Base-by-base conservation (phyloP, 2,888 invertebrate genomes). In the Kuschelorhynchus macadamiae region DNA sequence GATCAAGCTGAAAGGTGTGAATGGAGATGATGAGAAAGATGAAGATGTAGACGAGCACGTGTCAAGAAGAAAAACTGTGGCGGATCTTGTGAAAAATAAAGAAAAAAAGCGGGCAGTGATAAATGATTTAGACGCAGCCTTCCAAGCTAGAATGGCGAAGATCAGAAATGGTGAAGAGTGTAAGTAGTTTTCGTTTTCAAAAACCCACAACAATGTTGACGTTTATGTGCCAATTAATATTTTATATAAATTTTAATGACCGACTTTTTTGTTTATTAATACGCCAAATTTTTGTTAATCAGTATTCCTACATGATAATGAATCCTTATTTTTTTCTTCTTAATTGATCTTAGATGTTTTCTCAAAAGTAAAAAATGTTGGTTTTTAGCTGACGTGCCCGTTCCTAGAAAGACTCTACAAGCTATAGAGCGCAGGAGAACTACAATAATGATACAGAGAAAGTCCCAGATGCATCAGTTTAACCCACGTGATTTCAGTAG, bases 1-100 rank as follows among this genome's bases (percentile, higher is more conserved):
- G 66, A 95, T 95, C 82, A 89, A 92, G 79, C 82, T 95, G 63
- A 91, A 92, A 78, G 94, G 92, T 30, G 88, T 93, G 72, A 93
- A 93, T 77, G 83, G 83, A 47, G 92, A 92, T 12, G 92, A 92
- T 76, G 94, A 70, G 12, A 71, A 94, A 75, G 92, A 92, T 77
- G 92, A 92, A 77, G 92, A 92, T 44, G 91, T 92, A 8, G 91
- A 91, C 0, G 41, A 16, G 17, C 90, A 91, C 76, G 89, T 90
- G 56, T 92, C 91, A n/a, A 86, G 92, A 76, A 87, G 95, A 78
- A 91, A 92, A 80, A 95, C 95, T 0, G 94, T 96, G 72, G 92
- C 93, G 78, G 93, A 94, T 80, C 86, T 96, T 72, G 95, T 76
- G 18, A 59, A 78, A 49, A 73, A 74, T 39, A 74, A 71, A 25